Base-by-base conservation (phyloP, 1,140 invertebrate species). In the Homarus americanus region DNA sequence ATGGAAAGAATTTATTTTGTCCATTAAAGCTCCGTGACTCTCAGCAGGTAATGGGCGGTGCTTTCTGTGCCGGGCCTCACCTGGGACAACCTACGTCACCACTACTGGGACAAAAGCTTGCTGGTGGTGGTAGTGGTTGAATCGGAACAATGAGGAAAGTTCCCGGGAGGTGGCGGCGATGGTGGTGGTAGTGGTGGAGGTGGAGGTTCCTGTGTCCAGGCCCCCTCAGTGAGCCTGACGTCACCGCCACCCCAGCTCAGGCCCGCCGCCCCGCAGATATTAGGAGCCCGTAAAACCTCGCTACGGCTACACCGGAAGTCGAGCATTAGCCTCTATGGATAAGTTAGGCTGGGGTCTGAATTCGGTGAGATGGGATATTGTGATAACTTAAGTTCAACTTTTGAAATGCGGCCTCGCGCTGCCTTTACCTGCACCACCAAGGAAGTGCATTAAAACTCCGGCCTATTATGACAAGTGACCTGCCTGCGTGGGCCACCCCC, bases 381-480 rank as follows among this genome's bases (percentile, higher is more conserved):
- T 82, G 79, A 63, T 63, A 63, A 63, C 79, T 58, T 10, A 36
- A 36, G 28, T n/a, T n/a, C 53, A 63, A 58, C 36, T 63, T 82
- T 82, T 82, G 36, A 36, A 34, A 58, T 15, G 49, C 49, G 44
- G 79, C 79, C 32, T 10, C 32, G 4, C 41, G 7, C n/a, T 24
- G 17, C 5, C 79, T 53, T 36, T 38, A 82, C 79, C 79, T 38
- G 44, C 12, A 28, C 49, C 38, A 32, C 53, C 28, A 32, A 82
- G 79, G 79, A 82, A 82, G 79, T 82, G 79, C 79, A 82, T 82
- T 82, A 82, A 63, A 82, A 82, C 79, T 82, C 79, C 34, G 34
- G 79, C 12, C 79, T 79, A 82, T 82, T 63, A 82, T 38, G 53
- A 82, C 79, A 82, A 58, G 79, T 82, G 79, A 82, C 49, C 79